Evolutionary conservation across 2,888 invertebrate species (phyloP).

Genomic region (Eretmocerus hayati): DNA sequence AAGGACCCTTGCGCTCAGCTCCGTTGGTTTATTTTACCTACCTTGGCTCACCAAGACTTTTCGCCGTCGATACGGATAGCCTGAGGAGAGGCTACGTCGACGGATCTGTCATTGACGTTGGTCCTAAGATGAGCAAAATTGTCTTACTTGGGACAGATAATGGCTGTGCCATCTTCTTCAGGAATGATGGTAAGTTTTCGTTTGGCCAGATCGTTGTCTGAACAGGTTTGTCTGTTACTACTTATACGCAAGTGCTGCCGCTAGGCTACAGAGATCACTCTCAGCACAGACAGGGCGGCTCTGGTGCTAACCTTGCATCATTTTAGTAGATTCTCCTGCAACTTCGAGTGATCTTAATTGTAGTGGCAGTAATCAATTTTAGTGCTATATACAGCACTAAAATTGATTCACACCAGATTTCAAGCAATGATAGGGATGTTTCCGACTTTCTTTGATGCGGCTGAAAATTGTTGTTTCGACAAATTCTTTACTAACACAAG

Average conservation of each 20-base stretch:
- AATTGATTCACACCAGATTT: too few relatives aligned
- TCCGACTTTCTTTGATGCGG: too few relatives aligned
- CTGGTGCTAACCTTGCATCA: too few relatives aligned
- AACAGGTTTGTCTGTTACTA: neutral
- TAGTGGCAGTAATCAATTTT: too few relatives aligned
- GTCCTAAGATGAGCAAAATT: slow-evolving; percentile 51
- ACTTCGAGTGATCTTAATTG: too few relatives aligned
- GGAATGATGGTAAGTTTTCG: slow-evolving; percentile 42
- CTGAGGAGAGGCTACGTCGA: slow-evolving; percentile 53
- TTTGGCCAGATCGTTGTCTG: neutral
- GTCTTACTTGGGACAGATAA: slow-evolving; percentile 58
- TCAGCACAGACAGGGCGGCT: too few relatives aligned
- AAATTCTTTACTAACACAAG: too few relatives aligned
- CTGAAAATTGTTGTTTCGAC: too few relatives aligned
- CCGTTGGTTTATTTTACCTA: slow-evolving; percentile 55
- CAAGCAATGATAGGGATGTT: too few relatives aligned
- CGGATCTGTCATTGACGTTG: slow-evolving; percentile 55
- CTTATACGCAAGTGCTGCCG: neutral
- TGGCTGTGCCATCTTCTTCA: slow-evolving; percentile 55
- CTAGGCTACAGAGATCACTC: neutral
- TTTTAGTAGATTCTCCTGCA: too few relatives aligned
- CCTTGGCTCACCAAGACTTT: slow-evolving; percentile 52
- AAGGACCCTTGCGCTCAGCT: too few relatives aligned
- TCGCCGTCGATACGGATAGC: slow-evolving; percentile 52
- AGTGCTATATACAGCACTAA: too few relatives aligned